Evolutionary conservation across 2,888 invertebrate genomes (phyloP), one percentile per base, ranked within the genome.

Genomic region (Xylota sylvarum): DNA sequence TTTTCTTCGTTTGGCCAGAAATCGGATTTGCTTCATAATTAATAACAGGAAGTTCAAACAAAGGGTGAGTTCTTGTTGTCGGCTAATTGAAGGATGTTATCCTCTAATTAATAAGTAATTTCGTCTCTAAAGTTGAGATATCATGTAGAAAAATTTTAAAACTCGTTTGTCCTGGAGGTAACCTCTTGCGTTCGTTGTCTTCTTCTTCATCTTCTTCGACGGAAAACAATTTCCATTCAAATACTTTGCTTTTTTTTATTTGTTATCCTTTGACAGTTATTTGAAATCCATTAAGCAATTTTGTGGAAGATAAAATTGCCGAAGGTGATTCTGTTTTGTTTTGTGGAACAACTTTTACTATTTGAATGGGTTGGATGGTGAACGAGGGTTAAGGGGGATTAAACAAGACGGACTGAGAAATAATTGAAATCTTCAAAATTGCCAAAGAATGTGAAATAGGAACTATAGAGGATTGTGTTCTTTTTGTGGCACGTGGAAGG

Each of bases 261-360:
- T 27, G 27, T 10, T 67, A 67, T 52, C 27, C n/a, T 37, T 67
- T 50, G 48, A 65, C 64, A 65, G 40, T 69, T 69, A 55, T 69
- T 69, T 55, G 67, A 69, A 69, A 40, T 40, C 40, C 37, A 69
- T 69, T 69, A 55, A 55, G 10, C 27, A 40, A 69, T 27, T 60
- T 40, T 9, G 10, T 32, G 32, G 32, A 32, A 19, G n/a, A 40
- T 40, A 60, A 27, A 43, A 40, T 62, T 14, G 32, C 64, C 48
- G 64, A 32, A 48, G 64, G 62, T 60, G 60, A 9, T 40, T 40
- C 40, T 12, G 40, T 58, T 58, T 19, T 37, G 23, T 19, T 50
- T 32, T 37, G 65, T 32, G 65, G n/a, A n/a, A 43, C 7, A 46
- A 65, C 64, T 65, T 35, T 65, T 32, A 30, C 32, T 30, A 43